Percentiles rank a stretch among this genome's conserved stretches.
These are phyloP conservation scores for Calameuta filiformis DNA, from an alignment of 2,888 invertebrate species.

Conservation along the genomic window DNA sequence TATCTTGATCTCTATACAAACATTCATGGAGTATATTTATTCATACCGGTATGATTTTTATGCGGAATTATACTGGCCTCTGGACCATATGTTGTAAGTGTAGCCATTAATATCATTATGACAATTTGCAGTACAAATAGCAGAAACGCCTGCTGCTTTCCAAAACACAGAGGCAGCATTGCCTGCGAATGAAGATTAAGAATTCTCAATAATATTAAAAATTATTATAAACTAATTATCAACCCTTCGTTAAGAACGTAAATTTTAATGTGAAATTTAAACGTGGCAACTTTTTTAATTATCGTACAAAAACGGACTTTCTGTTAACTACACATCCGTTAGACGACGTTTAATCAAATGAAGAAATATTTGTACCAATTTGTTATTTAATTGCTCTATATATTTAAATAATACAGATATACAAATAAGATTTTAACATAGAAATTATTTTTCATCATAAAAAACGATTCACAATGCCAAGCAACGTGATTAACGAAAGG, in stretches of 20 bases:
- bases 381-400: too few relatives aligned
- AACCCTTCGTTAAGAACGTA: background rate
- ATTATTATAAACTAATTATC: background rate
- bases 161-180: slow-evolving; percentile 34
- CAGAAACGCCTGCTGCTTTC: slow-evolving; percentile 59
- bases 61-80: slow-evolving; percentile 44
- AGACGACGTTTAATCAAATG: too few relatives aligned
- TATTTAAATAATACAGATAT: too few relatives aligned
- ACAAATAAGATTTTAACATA: too few relatives aligned
- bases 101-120: slow-evolving; percentile 68
- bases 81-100: slow-evolving; percentile 67
- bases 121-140: slow-evolving; percentile 68
- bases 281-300: too few relatives aligned
- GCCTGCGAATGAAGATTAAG: slow-evolving; percentile 25
- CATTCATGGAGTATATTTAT: background rate
- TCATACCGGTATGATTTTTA: slow-evolving; percentile 37
- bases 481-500: background rate
- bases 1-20: background rate
- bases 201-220: background rate
- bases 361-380: too few relatives aligned
- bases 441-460: background rate
- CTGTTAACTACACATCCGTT: too few relatives aligned
- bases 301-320: too few relatives aligned
- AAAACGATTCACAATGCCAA: background rate
- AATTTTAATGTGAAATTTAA: background rate